These are phyloP conservation scores for Pitangus sulphuratus DNA, from an alignment of 2,797 vertebrate species.

Conservation along the genomic window DNA sequence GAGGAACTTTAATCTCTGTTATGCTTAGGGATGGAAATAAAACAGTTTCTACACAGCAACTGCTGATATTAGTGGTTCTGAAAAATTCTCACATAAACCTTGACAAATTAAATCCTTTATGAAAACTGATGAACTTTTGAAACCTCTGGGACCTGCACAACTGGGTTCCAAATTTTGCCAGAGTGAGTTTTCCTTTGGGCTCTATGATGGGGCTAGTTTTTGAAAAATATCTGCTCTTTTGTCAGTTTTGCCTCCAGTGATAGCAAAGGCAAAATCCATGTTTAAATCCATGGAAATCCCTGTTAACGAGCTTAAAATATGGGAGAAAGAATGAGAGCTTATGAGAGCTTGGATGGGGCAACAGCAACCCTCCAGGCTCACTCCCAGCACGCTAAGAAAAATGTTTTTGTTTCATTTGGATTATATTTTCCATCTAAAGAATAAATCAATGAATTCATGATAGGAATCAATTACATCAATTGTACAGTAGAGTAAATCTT, in stretches of 20 bases:
- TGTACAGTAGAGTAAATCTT: slow-evolving; percentile 24
- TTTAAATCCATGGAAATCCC: neutral
- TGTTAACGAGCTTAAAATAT: neutral
- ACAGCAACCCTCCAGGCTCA: neutral
- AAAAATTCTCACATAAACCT: neutral
- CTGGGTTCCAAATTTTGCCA: neutral
- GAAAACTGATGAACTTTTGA: neutral
- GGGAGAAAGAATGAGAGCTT: neutral
- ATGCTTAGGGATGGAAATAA: neutral
- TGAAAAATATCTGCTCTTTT: neutral
- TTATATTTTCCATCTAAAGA: neutral
- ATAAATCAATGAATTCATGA: neutral
- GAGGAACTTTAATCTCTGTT: neutral
- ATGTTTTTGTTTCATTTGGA: neutral
- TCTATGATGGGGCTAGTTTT: neutral
- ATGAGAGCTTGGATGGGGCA: neutral
- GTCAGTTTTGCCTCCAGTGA: neutral
- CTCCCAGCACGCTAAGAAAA: neutral
- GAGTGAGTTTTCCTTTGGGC: neutral
- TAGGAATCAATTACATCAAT: slow-evolving; percentile 24
- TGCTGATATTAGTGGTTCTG: neutral
- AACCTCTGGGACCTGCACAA: neutral
- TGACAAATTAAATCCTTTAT: neutral
- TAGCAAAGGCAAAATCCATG: neutral
- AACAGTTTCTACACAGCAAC: neutral